Conservation (phyloP, 2,797 vertebrate species). For the Heliangelus exortis region DNA sequence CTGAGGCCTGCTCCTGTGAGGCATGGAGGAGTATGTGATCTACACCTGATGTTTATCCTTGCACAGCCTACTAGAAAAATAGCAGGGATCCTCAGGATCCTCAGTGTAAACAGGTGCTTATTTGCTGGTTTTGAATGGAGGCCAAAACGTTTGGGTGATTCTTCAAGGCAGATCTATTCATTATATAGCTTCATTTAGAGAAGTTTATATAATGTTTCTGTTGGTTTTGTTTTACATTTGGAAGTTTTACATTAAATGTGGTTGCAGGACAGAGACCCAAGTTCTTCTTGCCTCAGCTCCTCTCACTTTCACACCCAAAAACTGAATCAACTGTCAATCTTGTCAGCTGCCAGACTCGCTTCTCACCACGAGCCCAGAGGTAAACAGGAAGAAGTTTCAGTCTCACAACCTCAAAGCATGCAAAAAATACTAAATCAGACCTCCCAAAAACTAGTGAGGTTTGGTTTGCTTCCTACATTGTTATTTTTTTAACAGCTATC, state of each 20-base stretch:
- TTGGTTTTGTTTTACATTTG: too few relatives aligned
- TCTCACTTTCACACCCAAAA: conserved; percentile 47
- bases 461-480: not conserved
- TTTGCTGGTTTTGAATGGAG: not conserved
- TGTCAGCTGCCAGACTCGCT: not conserved
- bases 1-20: not conserved
- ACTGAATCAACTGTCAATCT: conserved; percentile 37
- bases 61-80: not conserved
- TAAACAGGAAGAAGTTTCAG: conserved; percentile 64
- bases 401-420: not conserved
- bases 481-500: not conserved
- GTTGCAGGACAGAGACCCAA: not conserved
- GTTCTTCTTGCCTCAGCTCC: not conserved
- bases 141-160: not conserved
- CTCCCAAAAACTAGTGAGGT: not conserved
- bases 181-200: not conserved
- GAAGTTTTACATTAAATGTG: not conserved
- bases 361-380: conserved; percentile 12
- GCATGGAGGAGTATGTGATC: not conserved
- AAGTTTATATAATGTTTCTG: not conserved
- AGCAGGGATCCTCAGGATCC: not conserved
- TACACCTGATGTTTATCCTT: not conserved
- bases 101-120: not conserved
- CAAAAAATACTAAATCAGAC: conserved; percentile 2
- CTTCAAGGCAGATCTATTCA: not conserved